Percentiles rank a stretch among this genome's conserved stretches.
phyloP scores from a whole-genome alignment of 2,888 invertebrate species.

The Ligdia adustata region DNA sequence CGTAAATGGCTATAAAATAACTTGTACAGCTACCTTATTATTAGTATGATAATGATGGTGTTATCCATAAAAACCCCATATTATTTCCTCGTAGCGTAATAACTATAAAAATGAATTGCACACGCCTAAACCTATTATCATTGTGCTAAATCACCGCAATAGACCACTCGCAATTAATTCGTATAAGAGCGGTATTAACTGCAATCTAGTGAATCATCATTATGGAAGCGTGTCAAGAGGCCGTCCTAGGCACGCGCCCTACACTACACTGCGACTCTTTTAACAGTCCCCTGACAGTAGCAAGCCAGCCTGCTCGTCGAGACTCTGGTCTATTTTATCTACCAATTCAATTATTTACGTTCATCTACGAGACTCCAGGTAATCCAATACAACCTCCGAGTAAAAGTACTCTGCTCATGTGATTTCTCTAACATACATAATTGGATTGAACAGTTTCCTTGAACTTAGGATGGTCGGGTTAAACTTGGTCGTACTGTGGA shows the following conservation, averaged over 20 bases:
- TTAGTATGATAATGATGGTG: too few relatives aligned
- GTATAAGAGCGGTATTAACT: slow-evolving; percentile 56
- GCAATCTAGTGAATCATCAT: slow-evolving; percentile 63
- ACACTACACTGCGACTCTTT: slow-evolving; percentile 34
- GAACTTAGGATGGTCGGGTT: slow-evolving; percentile 43
- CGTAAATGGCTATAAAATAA: too few relatives aligned
- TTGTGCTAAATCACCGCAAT: slow-evolving; percentile 32
- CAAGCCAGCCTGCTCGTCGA: slow-evolving; percentile 20
- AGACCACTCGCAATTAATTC: slow-evolving; percentile 43
- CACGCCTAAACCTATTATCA: slow-evolving; percentile 29
- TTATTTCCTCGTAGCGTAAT: slow-evolving; percentile 25
- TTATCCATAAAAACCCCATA: slow-evolving; percentile 12
- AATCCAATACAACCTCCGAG: slow-evolving; percentile 32
- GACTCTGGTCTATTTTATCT: slow-evolving; percentile 56
- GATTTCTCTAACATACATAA: slow-evolving; percentile 40
- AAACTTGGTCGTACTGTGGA: slow-evolving; percentile 41
- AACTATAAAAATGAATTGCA: slow-evolving; percentile 34
- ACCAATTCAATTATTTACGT: slow-evolving; percentile 39
- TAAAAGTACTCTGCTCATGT: slow-evolving; percentile 25
- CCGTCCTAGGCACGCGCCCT: slow-evolving; percentile 49
- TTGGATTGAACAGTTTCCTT: slow-evolving; percentile 48
- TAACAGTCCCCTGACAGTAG: slow-evolving; percentile 27
- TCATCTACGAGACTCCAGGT: slow-evolving; percentile 29
- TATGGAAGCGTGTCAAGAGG: slow-evolving; percentile 67
- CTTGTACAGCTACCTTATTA: too few relatives aligned